These are phyloP conservation scores for Petromus typicus DNA, from an alignment of 2,113 vertebrate species.

Conservation along the genomic window DNA sequence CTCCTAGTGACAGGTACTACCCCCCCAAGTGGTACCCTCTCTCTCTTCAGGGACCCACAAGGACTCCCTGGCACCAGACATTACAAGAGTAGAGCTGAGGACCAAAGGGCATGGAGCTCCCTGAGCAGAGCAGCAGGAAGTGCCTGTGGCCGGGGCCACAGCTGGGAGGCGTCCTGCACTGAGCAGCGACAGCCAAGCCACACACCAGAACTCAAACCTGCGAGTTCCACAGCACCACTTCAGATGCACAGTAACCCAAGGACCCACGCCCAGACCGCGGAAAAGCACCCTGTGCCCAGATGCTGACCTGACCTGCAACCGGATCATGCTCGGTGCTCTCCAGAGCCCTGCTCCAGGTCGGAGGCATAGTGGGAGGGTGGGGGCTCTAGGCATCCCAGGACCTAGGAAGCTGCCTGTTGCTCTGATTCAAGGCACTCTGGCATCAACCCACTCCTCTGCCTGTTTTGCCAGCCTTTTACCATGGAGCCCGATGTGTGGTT, in stretches of 20 bases:
- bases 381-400: not conserved
- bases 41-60: not conserved
- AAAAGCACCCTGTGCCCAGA: not conserved
- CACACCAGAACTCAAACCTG: too few relatives aligned
- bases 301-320: not conserved
- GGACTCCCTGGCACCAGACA: not conserved
- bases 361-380: not conserved
- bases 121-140: not conserved
- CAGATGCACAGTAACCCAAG: not conserved
- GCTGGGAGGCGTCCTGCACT: not conserved
- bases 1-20: not conserved
- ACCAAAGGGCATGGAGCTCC: not conserved
- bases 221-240: not conserved
- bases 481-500: not conserved
- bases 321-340: not conserved
- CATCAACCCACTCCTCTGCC: accelerated
- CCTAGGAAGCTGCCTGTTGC: not conserved
- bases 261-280: not conserved
- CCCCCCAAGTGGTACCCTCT: not conserved
- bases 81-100: not conserved
- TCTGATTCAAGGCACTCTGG: not conserved
- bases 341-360: not conserved
- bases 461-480: not conserved
- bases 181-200: not conserved
- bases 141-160: not conserved